These are phyloP conservation scores for Scatophagus argus DNA, from an alignment of 2,113 vertebrate species.

Conservation along the genomic window DNA sequence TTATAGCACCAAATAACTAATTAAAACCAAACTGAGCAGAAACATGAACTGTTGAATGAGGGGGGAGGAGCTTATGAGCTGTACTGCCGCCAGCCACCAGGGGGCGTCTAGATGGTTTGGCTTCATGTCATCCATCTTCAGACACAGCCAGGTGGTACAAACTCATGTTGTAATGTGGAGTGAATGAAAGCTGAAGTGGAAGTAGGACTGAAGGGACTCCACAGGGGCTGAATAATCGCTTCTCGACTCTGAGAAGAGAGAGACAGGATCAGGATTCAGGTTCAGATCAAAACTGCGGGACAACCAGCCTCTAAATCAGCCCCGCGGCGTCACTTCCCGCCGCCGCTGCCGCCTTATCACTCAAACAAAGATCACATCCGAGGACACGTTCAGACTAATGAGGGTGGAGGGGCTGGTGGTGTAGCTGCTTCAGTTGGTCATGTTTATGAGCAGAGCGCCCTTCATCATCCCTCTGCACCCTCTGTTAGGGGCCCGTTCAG, in stretches of 20 bases:
- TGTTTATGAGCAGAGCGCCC: slow-evolving; percentile 46
- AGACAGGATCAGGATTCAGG: background rate
- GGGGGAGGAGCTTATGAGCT: no score
- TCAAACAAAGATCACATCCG: slow-evolving; percentile 27
- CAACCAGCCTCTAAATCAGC: slow-evolving; percentile 28
- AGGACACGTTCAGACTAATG: slow-evolving; percentile 20
- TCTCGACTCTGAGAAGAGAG: background rate
- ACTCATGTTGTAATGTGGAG: no score
- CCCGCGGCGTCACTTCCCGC: background rate
- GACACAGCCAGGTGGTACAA: no score
- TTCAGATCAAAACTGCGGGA: background rate
- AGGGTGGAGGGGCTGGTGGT: background rate
- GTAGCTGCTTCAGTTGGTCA: slow-evolving; percentile 17
- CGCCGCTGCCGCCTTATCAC: background rate
- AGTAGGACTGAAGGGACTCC: background rate
- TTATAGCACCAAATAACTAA: no score
- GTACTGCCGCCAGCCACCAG: no score
- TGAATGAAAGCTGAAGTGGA: background rate
- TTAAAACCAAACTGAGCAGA: no score
- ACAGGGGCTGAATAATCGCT: background rate
- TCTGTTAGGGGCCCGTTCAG: slow-evolving; percentile 35
- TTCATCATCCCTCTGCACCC: slow-evolving; percentile 48
- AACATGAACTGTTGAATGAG: no score
- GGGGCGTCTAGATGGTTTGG: no score
- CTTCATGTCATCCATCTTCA: no score